Conservation (phyloP, 1,140 invertebrate genomes). For the Batillaria attramentaria region DNA sequence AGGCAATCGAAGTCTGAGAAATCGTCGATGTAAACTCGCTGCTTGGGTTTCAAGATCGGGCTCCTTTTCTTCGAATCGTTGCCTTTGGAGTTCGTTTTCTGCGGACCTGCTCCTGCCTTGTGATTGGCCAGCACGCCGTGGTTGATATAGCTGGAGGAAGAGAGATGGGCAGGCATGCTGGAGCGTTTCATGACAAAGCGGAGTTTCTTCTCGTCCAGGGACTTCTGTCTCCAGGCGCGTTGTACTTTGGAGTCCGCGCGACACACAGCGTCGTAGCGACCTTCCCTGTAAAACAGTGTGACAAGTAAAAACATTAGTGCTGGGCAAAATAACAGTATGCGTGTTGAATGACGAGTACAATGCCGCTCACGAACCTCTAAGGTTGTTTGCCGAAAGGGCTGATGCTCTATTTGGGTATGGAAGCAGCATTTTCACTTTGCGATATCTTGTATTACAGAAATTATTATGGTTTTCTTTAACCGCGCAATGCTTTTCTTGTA, state of each 20-base stretch:
- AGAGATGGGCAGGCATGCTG: constrained; percentile 3
- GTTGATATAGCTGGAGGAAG: constrained; percentile 29
- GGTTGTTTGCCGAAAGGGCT: no score
- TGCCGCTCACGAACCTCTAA: no score
- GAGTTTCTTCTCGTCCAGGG: constrained; percentile 40
- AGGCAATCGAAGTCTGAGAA: constrained; percentile 26
- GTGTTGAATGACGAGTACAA: not conserved
- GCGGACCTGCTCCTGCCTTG: not conserved
- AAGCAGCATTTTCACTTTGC: no score
- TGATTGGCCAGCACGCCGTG: constrained; percentile 40
- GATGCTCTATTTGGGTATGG: no score
- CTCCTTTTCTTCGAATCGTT: constrained; percentile 2
- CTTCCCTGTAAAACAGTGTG: constrained; percentile 26
- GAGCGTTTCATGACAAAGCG: constrained; percentile 43
- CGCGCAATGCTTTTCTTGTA: no score
- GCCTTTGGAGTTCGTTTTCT: not conserved
- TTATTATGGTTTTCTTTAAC: no score
- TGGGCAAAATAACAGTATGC: not conserved
- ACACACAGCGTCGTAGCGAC: constrained; percentile 31
- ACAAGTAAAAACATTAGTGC: not conserved
- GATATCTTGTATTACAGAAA: no score
- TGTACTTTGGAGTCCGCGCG: constrained; percentile 12
- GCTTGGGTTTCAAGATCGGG: not conserved
- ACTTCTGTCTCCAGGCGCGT: constrained; percentile 41
- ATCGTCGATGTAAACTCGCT: constrained; percentile 20